Conservation (phyloP, 2,113 vertebrate species). For the Halichoerus grypus region DNA sequence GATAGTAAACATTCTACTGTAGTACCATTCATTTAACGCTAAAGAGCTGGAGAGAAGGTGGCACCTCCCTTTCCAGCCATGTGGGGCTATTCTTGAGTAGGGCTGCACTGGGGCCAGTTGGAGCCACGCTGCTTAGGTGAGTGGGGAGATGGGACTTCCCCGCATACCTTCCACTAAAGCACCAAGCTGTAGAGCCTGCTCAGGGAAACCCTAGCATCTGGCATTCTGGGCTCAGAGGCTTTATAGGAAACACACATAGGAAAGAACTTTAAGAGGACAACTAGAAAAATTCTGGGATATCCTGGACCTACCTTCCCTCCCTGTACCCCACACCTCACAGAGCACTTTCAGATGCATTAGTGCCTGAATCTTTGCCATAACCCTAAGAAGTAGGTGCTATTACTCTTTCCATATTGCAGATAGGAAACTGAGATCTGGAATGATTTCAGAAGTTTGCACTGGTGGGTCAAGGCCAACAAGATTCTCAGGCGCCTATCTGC, state of each 20-base stretch:
- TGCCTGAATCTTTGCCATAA: constrained; percentile 39
- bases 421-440: neutral
- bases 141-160: neutral
- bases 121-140: neutral
- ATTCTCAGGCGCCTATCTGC: neutral
- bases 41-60: constrained; percentile 18
- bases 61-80: neutral
- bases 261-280: constrained; percentile 14
- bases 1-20: constrained; percentile 14
- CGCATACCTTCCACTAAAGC: constrained; percentile 13
- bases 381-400: neutral
- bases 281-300: neutral
- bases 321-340: neutral
- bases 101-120: neutral
- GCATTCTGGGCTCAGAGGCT: neutral
- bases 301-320: neutral
- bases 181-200: neutral
- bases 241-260: neutral
- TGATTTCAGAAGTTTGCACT: constrained; percentile 1
- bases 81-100: constrained; percentile 28
- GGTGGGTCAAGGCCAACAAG: neutral
- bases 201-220: neutral
- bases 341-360: neutral
- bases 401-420: constrained; percentile 24
- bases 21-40: constrained; percentile 28